A percentile compares a stretch with the other conserved stretches of the same genome.
Conservation (phyloP, 1,140 invertebrate species). For the Conus betulinus region DNA sequence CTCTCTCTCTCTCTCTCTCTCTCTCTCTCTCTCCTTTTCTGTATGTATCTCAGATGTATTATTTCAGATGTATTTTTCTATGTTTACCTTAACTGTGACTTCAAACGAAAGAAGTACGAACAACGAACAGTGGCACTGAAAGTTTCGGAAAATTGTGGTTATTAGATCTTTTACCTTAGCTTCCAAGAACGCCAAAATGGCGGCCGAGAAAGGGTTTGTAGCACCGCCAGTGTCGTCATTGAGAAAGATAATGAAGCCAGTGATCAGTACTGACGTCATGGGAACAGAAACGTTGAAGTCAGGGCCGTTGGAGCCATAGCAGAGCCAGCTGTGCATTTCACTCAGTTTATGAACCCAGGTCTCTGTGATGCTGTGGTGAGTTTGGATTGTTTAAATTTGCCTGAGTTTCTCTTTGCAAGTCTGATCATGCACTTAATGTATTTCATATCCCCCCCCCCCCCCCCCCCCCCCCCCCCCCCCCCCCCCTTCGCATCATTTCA, state of each 20-base stretch:
- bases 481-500: too few relatives aligned
- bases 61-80: too few relatives aligned
- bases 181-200: constrained; percentile 49
- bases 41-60: too few relatives aligned
- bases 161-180: neutral
- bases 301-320: constrained; percentile 72
- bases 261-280: constrained; percentile 69
- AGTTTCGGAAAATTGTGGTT: neutral
- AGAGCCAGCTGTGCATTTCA: constrained; percentile 54
- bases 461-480: too few relatives aligned
- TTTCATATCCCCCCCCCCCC: too few relatives aligned
- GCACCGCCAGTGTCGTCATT: constrained; percentile 25
- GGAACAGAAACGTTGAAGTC: constrained; percentile 70
- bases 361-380: constrained; percentile 48
- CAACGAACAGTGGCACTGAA: too few relatives aligned
- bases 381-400: neutral
- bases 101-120: too few relatives aligned
- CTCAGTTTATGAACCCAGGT: neutral
- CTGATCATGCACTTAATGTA: constrained; percentile 15
- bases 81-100: too few relatives aligned
- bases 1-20: too few relatives aligned
- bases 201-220: constrained; percentile 41
- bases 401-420: neutral
- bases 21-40: too few relatives aligned
- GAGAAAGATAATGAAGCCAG: constrained; percentile 61